phyloP scores from a whole-genome alignment of 2,113 vertebrate genomes.

The Mungos mungo region DNA sequence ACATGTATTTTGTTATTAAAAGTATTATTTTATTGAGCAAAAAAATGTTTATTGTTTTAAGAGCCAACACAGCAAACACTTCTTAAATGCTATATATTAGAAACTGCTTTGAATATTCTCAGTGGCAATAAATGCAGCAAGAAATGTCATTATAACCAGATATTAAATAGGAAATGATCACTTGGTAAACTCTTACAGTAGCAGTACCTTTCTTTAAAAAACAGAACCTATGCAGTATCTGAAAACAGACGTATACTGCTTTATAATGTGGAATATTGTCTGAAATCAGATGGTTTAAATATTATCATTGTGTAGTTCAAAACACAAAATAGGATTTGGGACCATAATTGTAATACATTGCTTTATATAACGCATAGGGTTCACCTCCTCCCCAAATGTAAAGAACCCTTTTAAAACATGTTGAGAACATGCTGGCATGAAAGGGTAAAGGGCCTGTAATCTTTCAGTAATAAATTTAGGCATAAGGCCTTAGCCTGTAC shows the following conservation, averaged over 20 bases:
- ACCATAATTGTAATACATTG: constrained; percentile 19
- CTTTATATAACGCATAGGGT: neutral
- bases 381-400: neutral
- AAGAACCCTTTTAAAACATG: constrained; percentile 45
- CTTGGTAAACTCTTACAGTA: neutral
- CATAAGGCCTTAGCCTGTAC: neutral
- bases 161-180: neutral
- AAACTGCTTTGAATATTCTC: constrained; percentile 67
- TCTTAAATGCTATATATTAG: constrained; percentile 47
- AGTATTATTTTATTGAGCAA: constrained; percentile 60
- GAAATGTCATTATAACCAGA: neutral
- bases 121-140: constrained; percentile 41
- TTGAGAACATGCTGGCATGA: neutral
- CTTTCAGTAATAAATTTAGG: neutral
- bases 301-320: constrained; percentile 17
- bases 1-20: constrained; percentile 82
- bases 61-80: constrained; percentile 11
- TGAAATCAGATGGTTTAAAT: constrained; percentile 25
- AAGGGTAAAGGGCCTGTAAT: neutral
- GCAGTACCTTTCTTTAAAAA: constrained; percentile 31
- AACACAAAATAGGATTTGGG: constrained; percentile 16
- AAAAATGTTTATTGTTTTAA: constrained; percentile 72
- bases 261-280: constrained; percentile 40
- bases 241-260: constrained; percentile 64
- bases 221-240: constrained; percentile 43